phyloP scores from a whole-genome alignment of 2,888 invertebrate genomes.

The Spicauda simplicius region DNA sequence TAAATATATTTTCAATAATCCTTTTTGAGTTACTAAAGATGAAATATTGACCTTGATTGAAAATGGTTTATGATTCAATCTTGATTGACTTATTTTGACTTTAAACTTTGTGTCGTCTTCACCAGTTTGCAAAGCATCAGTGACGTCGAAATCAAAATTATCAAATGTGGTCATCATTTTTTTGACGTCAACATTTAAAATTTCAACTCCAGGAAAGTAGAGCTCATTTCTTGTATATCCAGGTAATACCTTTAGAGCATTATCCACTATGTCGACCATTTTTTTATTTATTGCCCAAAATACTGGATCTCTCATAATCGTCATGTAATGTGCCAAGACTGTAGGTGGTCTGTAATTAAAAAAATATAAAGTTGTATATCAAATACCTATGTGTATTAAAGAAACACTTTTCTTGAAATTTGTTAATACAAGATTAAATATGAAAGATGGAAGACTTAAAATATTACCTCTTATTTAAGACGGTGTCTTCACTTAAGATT shows the following conservation, averaged over 20 bases:
- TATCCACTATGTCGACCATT: constrained; percentile 82
- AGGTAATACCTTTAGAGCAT: constrained; percentile 82
- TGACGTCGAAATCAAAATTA: constrained; percentile 86
- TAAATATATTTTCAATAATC: constrained; percentile 87
- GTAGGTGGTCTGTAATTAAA: constrained; percentile 63
- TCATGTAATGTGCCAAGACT: constrained; percentile 79
- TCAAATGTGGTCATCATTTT: constrained; percentile 88
- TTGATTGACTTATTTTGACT: constrained; percentile 82
- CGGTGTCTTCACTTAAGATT: constrained; percentile 54
- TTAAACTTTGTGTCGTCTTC: constrained; percentile 62
- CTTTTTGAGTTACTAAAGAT: constrained; percentile 85
- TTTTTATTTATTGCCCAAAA: constrained; percentile 88
- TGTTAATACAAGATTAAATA: too few relatives aligned
- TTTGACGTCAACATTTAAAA: constrained; percentile 86
- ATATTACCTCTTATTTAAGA: constrained; percentile 54
- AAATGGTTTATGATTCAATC: constrained; percentile 90
- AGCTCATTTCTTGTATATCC: constrained; percentile 85
- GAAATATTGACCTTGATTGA: constrained; percentile 86
- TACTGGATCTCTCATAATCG: constrained; percentile 88
- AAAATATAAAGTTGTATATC: not conserved
- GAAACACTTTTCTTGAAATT: too few relatives aligned
- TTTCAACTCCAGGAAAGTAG: constrained; percentile 86
- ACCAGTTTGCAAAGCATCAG: constrained; percentile 80
- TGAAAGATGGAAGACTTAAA: too few relatives aligned
- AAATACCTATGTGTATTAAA: too few relatives aligned